Conservation (phyloP, 2,797 vertebrate species). For the Melopsittacus undulatus region DNA sequence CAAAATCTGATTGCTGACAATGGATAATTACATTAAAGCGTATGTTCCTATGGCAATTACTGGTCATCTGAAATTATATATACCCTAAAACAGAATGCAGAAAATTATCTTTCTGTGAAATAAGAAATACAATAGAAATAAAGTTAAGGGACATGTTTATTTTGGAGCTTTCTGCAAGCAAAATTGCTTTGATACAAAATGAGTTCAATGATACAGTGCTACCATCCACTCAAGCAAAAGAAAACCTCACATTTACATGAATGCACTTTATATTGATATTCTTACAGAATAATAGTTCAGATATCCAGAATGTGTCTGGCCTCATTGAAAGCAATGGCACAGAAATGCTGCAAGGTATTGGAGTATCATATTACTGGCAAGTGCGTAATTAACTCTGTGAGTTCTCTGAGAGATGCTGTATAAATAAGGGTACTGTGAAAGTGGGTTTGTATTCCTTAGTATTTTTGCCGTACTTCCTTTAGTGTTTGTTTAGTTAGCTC, state of each 20-base stretch:
- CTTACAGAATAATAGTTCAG: conserved; percentile 73
- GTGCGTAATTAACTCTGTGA: conserved; percentile 79
- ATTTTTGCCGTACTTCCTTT: conserved; percentile 38
- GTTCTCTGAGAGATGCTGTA: conserved; percentile 69
- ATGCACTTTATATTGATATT: conserved; percentile 86
- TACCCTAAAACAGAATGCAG: conserved; percentile 61
- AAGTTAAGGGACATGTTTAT: conserved; percentile 82
- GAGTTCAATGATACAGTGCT: conserved; percentile 88
- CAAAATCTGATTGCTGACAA: conserved; percentile 70
- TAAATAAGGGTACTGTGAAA: conserved; percentile 71
- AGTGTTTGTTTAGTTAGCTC: conserved; percentile 45
- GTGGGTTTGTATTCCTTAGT: conserved; percentile 41
- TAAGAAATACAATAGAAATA: conserved; percentile 77
- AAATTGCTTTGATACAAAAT: conserved; percentile 92
- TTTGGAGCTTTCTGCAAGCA: conserved; percentile 92
- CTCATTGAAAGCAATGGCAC: conserved; percentile 79
- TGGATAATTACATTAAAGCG: conserved; percentile 72
- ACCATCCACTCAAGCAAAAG: conserved; percentile 93
- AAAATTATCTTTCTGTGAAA: conserved; percentile 60
- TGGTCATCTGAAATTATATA: conserved; percentile 69
- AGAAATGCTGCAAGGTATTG: conserved; percentile 77
- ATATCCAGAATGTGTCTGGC: conserved; percentile 76
- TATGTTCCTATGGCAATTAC: conserved; percentile 58
- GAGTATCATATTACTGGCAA: conserved; percentile 72
- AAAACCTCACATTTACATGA: conserved; percentile 87